Base-by-base conservation (phyloP, 1,140 invertebrate species). In the Bombus superbus region DNA sequence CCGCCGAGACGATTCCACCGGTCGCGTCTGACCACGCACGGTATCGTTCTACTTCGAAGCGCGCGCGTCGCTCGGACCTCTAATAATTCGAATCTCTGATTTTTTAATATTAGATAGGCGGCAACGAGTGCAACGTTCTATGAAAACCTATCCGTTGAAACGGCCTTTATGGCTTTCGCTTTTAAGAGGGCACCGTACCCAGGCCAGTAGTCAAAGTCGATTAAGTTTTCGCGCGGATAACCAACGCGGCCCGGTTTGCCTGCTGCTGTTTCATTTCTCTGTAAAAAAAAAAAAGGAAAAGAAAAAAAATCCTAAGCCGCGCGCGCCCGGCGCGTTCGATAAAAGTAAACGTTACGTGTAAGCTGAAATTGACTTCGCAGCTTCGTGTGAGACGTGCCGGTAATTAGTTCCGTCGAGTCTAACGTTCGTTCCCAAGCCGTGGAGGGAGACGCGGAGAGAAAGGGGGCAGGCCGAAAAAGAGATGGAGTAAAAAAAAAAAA, bases 371-470 rank as follows among this genome's bases (percentile, higher is more conserved):
- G 83, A 71, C 77, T 85, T 85, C n/a, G 77, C 69, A 32, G 40
- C 25, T 32, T 35, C 77, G 69, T 28, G 32, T 35, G 71, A 86
- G 79, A 81, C 84, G 71, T 44, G 44, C 22, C 79, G 84, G 57
- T 86, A 86, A 86, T 86, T 86, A 86, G 79, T 86, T 81, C 57
- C 79, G 84, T 42, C 79, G 71, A 68, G 84, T 64, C 71, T 73
- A 35, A 64, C 35, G 32, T 76, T 62, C 75, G 22, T 18, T 59
- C 22, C 8, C 10, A 22, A n/a, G 32, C 18, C 18, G 6, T 35
- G 40, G 42, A 40, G 15, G 4, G 76, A 1, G 76, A 32, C 8
- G 22, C n/a, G 28, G 25, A 13, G 38, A n/a, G 38, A 28, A 5
- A 71, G 38, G 35, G 25, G 4, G 18, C 2, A 22, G 32, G 38